Evolutionary conservation across 2,797 vertebrate species (phyloP), one percentile per base, ranked within the genome.

Genomic region (Ctenosaura bakeri): DNA sequence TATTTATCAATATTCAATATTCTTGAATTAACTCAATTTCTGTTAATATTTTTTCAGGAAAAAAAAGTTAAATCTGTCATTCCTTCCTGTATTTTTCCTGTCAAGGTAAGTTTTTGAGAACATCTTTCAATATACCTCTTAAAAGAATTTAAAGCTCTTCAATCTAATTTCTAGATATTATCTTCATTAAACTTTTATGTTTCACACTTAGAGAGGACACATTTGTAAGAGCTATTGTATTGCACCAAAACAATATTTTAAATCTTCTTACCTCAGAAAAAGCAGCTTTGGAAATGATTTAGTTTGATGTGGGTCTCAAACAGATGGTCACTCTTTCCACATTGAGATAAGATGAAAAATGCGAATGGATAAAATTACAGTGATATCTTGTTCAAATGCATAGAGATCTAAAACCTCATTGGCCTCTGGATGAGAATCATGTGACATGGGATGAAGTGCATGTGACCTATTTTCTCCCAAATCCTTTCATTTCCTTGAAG

Each of bases 321-420:
- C 97, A 97, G 97, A 97, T 96, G 97, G 97, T 92, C 96, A 95
- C 96, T 91, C 97, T 95, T 97, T 96, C 95, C 96, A 95, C 90
- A 94, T 95, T 97, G 96, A 96, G 96, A 97, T 97, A 97, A 95
- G 95, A 98, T 97, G 97, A 95, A 96, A 97, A 97, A 97, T 93
- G 96, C 97, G 97, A 97, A 95, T 87, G 94, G 97, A 96, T 96
- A 96, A 97, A 95, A 97, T 95, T 90, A 95, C 96, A 94, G 94
- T 85, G 95, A 92, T 95, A 95, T 96, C 97, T 97, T 95, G 54
- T 96, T 29, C 91, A 93, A 95, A 84, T 42, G 95, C 79, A 64
- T 93, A 93, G 95, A 94, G 95, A 95, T 96, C 95, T 95, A 87
- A 91, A 94, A 96, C 96, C 95, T 96, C 96, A 98, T 98, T 98